Evolutionary conservation across 2,113 vertebrate genomes (phyloP).

Genomic region (Myrmecophaga tridactyla): DNA sequence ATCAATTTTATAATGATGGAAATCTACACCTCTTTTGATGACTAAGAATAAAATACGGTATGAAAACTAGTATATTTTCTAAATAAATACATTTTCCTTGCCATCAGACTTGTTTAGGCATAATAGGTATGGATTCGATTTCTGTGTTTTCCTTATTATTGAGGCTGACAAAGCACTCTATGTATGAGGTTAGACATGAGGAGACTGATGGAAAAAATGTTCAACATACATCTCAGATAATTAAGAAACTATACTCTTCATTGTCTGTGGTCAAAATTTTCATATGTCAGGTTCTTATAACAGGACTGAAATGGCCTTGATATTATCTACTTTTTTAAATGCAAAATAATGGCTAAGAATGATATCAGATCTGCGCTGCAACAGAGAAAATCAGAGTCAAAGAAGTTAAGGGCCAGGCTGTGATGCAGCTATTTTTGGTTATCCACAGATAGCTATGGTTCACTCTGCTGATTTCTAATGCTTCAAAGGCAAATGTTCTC

Average conservation of each 20-base stretch:
- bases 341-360: neutral
- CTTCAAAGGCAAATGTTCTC: neutral
- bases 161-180: neutral
- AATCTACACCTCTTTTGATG: neutral
- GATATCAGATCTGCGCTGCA: neutral
- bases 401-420: neutral
- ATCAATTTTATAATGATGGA: neutral
- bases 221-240: neutral
- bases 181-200: neutral
- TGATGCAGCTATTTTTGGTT: neutral
- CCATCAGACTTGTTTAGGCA: neutral
- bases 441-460: neutral
- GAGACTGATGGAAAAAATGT: neutral
- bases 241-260: neutral
- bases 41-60: conserved; percentile 3
- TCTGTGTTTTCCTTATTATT: neutral
- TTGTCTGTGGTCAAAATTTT: neutral
- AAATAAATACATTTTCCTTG: neutral
- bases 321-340: neutral
- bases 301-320: neutral
- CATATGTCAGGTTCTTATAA: neutral
- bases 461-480: neutral
- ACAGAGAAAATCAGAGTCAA: neutral
- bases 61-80: neutral
- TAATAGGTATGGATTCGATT: neutral